Evolutionary conservation across 2,888 invertebrate species (phyloP), one percentile per base, ranked within the genome.

Genomic region (Blomia tropicalis): DNA sequence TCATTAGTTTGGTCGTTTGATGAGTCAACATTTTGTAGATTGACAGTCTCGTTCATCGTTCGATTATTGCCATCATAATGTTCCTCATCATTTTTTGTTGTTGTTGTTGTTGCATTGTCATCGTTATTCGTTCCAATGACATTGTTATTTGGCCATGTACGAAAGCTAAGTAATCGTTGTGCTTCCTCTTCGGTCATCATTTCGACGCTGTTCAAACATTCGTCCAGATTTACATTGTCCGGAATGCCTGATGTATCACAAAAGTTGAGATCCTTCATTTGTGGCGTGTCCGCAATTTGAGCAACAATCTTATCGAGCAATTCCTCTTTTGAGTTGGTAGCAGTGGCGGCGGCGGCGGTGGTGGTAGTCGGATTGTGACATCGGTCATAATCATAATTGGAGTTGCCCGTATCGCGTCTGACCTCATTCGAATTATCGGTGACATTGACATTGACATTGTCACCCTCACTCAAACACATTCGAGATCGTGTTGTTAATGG

Each of bases 141-240:
- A 17, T 44, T 11, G 44, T 61, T 61, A 29, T 41, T 36, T 22
- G 4, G 56, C 58, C 62, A 58, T 22, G 59, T 58, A 43, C 59
- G 85, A 70, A 84, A 82, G 75, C 87, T 88, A 70, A 89, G 80
- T 72, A 89, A 77, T 76, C 84, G 83, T 74, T 88, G 87, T 17
- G 87, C 88, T 75, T 89, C 89, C 71, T 86, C 86, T 60, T 87
- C 83, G 68, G 88, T 88, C 87, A 84, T 84, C 72, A 81, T 63
- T 32, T 69, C 76, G 54, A 82, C 79, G 68, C 58, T 59, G 32
- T 66, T 29, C 14, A 65, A 63, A 43, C 66, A 65, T 29, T 64
- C 62, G 19, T 66, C 66, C 22, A 66, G 62, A 32, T 66, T 62
- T 3, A 66, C 29, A 27, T 59, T 51, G 5, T 66, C 64, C 4